phyloP scores from a whole-genome alignment of 23 tunicate species.

The Styela clava region DNA sequence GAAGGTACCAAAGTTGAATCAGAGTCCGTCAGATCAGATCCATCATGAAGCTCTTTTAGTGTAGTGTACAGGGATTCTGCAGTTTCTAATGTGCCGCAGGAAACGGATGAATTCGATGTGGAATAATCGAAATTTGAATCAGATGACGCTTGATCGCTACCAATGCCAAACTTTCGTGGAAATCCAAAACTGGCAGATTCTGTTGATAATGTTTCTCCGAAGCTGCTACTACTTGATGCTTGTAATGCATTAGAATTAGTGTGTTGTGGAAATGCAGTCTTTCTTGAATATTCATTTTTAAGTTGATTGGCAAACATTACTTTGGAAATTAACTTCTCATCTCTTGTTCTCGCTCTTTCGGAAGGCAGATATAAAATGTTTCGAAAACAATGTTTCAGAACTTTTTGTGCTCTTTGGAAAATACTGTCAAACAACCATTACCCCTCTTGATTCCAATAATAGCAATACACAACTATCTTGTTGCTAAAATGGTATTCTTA shows the following conservation, averaged over 20 bases:
- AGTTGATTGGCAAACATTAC: background rate
- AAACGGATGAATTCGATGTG: background rate
- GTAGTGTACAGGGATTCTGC: background rate
- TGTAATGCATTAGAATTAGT: background rate
- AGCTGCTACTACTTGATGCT: background rate
- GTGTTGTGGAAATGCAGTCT: background rate
- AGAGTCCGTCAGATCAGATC: background rate
- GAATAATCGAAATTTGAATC: background rate
- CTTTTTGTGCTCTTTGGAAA: no score
- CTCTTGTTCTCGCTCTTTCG: background rate
- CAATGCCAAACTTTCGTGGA: background rate
- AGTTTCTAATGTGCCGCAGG: background rate
- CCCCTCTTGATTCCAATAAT: no score
- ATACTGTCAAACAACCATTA: no score
- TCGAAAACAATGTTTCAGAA: no score
- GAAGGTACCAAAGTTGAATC: constrained; percentile 7
- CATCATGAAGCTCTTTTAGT: background rate
- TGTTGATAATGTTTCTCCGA: no score
- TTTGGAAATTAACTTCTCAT: background rate
- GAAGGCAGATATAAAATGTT: no score
- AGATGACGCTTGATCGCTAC: background rate
- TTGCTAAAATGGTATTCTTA: no score
- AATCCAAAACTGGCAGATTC: no score
- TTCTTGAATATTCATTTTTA: background rate
- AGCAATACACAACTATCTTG: no score